Evolutionary conservation across 2,113 vertebrate genomes (phyloP), one percentile per base, ranked within the genome.

Genomic region (Monarcha castaneiventris): DNA sequence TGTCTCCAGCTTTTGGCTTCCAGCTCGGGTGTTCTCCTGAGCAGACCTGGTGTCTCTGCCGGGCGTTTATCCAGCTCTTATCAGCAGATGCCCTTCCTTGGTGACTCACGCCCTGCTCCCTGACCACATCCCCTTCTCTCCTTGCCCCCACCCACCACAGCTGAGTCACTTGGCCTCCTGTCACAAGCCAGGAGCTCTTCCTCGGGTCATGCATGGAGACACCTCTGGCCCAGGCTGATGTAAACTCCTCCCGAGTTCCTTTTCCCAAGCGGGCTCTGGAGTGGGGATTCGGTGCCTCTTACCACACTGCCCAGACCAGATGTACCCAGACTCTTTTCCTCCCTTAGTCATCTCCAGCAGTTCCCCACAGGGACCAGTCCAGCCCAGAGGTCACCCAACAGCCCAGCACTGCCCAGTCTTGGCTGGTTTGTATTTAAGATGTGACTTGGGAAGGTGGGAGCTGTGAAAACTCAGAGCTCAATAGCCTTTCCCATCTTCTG

Each of bases 121-220:
- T 39, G 89, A 92, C 96, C 96, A 96, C 93, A 96, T 93, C 88
- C 96, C 90, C 92, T 85, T 69, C 88, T 85, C 78, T 19, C 17
- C 1, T 54, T 91, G 46, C 84, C 87, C 87, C 78, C 93, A 88
- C 93, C 90, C 90, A 83, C 88, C 73, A 48, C 69, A 72, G 10
- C 48, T 95, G 94, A 96, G 59, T 97, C 96, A 96, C 27, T 91
- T 71, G 78, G 82, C 52, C 87, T 90, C 67, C 80, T 64, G 73
- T 41, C 76, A 59, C 89, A 59, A 66, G 62, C 33, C 39, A 19
- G 67, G 78, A 63, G 37, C 62, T 82, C 58, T 75, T 61, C 9
- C 32, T 81, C 64, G 6, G 16, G 54, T 67, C 79, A 75, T 3
- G 46, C 54, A 4, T 35, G 41, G 61, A 80, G 83, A n/a, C 30